Evolutionary conservation across 2,888 invertebrate genomes (phyloP), one percentile per base, ranked within the genome.

Genomic region (Lobophora halterata): DNA sequence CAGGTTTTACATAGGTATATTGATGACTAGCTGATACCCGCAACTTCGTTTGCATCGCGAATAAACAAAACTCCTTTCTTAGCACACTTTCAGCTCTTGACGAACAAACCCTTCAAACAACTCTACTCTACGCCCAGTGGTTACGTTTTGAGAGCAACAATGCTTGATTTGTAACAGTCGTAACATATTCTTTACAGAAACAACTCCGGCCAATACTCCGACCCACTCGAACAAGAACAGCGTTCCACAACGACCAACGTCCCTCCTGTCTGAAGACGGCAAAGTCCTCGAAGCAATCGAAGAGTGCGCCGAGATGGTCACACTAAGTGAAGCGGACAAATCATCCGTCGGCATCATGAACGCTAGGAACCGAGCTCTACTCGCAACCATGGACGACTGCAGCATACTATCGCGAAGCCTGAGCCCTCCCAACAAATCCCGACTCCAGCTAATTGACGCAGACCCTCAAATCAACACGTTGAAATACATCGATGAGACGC

Each of bases 281-380:
- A 92, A 92, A 72, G 66, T 79, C 17, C 79, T 93, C 57, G 91
- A 92, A 50, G 91, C 90, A 5, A 92, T 93, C 51, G 90, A 90
- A 14, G 93, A 93, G 77, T 90, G 89, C 48, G 91, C 92, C 11
- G 93, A 93, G 73, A 89, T 93, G 82, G 90, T 91, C 34, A 90
- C 91, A 9, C 70, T 93, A 23, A 91, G 91, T 45, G 90, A 90
- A 13, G 78, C 72, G 5, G 87, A 85, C 46, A 82, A 79, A 55
- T 73, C 74, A 19, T 79, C 87, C 0, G 52, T 71, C 1, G 86
- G 80, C 13, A 77, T 88, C 8, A 73, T 72, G 76, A 83, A 81
- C 49, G 87, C 82, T 1, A 78, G 78, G 53, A 89, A 89, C 58
- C 76, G 85, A 49, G 89, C 88, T 18, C 72, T 87, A 3, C 61